Evolutionary conservation across 2,797 vertebrate genomes (phyloP), one percentile per base, ranked within the genome.

Genomic region (Cynodonichthys magdalenae): DNA sequence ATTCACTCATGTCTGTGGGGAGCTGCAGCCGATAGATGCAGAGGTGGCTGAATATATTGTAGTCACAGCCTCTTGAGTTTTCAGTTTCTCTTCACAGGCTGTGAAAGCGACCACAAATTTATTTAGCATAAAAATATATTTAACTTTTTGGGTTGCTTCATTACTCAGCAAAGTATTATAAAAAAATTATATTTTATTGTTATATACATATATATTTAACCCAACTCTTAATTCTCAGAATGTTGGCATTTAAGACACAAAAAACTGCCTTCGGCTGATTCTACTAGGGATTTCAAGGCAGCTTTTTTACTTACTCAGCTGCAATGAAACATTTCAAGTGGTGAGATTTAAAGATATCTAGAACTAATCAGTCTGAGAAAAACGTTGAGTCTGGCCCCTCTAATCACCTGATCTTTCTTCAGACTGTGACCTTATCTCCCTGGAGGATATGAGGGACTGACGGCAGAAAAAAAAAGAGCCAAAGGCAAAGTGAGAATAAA

Each of bases 401-500:
- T 86, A 88, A 92, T 93, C 87, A 75, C 78, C 84, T 69, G 74
- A 77, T 90, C 81, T 87, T 71, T 71, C 80, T 79, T 74, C 76
- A 87, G 81, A 78, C 82, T 69, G 80, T 92, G 91, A 93, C 85
- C 85, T 93, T 89, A 92, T 88, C 74, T 82, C 78, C 86, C 81
- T 15, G 29, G 75, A 83, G 79, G 69, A 81, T 39, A 55, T 60
- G 58, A 69, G 28, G 63, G 61, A 39, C 55, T 68, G 64, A 75
- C 68, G 54, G 49, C 51, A 53, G 14, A 62, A 17, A 63, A 18
- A n/a, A 24, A 58, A 68, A 4, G 18, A 61, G 42, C 59, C 41
- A 2, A 48, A 65, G 53, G 36, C 2, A 42, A 36, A 28, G 49
- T 58, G 59, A 66, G 9, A 39, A 56, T 39, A 69, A 27, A 59